phyloP scores from a whole-genome alignment of 2,113 vertebrate genomes.

The Tupaia chinensis region DNA sequence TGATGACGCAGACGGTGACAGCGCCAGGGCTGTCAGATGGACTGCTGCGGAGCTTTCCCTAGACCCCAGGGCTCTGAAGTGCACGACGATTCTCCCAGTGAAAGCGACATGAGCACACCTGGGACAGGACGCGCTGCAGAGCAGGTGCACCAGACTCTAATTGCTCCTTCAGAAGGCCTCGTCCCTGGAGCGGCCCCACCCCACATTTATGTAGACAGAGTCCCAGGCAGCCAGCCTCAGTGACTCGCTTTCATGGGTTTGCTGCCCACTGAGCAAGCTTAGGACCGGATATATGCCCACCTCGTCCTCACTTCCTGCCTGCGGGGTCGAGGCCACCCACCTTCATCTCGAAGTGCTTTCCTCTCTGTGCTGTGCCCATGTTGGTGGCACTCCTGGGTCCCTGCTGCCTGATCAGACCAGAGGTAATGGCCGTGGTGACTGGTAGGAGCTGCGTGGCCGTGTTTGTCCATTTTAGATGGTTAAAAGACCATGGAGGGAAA shows the following conservation, averaged over 20 bases:
- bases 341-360: background rate
- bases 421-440: background rate
- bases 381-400: background rate
- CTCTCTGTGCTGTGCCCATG: background rate
- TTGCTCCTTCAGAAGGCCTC: background rate
- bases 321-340: background rate
- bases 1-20: too few species aligned
- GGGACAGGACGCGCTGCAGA: background rate
- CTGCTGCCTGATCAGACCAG: background rate
- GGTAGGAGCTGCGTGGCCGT: background rate
- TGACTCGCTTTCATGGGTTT: background rate
- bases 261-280: background rate
- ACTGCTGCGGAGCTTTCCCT: too few species aligned
- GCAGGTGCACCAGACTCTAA: background rate
- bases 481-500: background rate
- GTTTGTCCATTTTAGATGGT: background rate
- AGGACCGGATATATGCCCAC: background rate
- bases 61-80: background rate
- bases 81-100: background rate
- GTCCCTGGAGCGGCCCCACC: background rate
- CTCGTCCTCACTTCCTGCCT: background rate
- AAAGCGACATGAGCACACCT: background rate
- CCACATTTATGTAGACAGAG: background rate
- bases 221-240: background rate
- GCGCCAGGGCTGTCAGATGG: too few species aligned